Evolutionary conservation across 2,888 invertebrate genomes (phyloP).

Genomic region (Acleris sparsana): DNA sequence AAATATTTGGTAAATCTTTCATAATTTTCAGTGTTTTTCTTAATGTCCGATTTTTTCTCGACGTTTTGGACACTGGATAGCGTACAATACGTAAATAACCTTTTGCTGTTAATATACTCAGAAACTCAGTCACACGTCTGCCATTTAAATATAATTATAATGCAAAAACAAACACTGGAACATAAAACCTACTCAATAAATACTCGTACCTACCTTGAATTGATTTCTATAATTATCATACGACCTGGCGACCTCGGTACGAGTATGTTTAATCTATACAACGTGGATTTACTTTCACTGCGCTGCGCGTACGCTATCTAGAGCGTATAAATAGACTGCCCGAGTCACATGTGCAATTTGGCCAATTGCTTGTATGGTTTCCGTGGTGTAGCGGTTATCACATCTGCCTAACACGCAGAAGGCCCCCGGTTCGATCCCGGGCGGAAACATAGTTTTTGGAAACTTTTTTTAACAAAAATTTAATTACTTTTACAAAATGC

Average conservation of each 20-base stretch:
- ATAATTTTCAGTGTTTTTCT: no score
- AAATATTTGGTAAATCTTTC: no score
- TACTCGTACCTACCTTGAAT: no score
- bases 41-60: no score
- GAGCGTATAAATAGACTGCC: constrained; percentile 10
- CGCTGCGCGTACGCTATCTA: constrained; percentile 9
- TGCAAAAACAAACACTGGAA: no score
- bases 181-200: no score
- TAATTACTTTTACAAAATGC: no score
- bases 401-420: constrained; percentile 96
- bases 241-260: constrained; percentile 7
- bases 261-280: constrained; percentile 6
- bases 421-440: constrained; percentile 95
- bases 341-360: constrained; percentile 23
- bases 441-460: constrained; percentile 85
- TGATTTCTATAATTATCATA: not conserved
- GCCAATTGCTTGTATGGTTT: constrained; percentile 71
- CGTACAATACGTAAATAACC: no score
- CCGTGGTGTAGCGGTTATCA: constrained; percentile 96
- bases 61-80: no score
- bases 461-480: not conserved
- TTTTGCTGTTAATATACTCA: no score
- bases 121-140: no score
- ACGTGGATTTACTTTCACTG: constrained; percentile 26
- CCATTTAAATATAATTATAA: no score